These are phyloP conservation scores for Achroia grisella DNA, from an alignment of 1,140 invertebrate genomes.

Conservation along the genomic window DNA sequence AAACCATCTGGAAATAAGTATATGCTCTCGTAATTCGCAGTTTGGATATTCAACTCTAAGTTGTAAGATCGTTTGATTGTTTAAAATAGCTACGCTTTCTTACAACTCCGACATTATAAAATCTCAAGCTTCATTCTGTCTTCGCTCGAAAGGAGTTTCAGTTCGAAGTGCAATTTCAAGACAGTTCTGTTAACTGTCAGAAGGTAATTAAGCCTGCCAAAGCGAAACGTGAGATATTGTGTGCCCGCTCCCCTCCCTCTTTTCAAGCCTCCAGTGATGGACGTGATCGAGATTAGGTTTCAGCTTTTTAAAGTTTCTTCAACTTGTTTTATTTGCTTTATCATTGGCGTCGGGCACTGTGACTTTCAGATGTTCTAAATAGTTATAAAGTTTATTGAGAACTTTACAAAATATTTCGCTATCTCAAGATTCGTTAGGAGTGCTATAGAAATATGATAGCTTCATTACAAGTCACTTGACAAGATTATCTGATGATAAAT, in stretches of 20 bases:
- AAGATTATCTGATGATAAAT: too few relatives aligned
- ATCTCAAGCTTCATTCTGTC: too few relatives aligned
- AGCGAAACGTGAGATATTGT: neutral
- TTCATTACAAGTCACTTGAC: too few relatives aligned
- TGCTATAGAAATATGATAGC: too few relatives aligned
- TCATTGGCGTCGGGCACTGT: neutral
- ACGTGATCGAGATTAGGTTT: conserved; percentile 6
- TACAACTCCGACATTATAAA: neutral
- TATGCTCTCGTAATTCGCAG: too few relatives aligned
- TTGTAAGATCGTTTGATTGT: too few relatives aligned
- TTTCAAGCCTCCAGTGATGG: conserved; percentile 3
- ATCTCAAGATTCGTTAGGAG: too few relatives aligned
- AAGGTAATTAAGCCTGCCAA: conserved; percentile 6
- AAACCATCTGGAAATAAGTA: too few relatives aligned
- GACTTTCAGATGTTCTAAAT: too few relatives aligned
- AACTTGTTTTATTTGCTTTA: conserved; percentile 4
- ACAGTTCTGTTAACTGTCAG: neutral
- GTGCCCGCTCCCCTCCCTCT: neutral
- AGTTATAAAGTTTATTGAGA: too few relatives aligned
- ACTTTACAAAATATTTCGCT: too few relatives aligned
- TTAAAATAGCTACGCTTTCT: neutral
- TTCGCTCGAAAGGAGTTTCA: neutral
- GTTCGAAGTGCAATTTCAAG: neutral
- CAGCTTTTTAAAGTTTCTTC: conserved; percentile 6
- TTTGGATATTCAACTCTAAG: too few relatives aligned